Conservation (phyloP, 2,888 invertebrate species). For the Nemoura dubitans region DNA sequence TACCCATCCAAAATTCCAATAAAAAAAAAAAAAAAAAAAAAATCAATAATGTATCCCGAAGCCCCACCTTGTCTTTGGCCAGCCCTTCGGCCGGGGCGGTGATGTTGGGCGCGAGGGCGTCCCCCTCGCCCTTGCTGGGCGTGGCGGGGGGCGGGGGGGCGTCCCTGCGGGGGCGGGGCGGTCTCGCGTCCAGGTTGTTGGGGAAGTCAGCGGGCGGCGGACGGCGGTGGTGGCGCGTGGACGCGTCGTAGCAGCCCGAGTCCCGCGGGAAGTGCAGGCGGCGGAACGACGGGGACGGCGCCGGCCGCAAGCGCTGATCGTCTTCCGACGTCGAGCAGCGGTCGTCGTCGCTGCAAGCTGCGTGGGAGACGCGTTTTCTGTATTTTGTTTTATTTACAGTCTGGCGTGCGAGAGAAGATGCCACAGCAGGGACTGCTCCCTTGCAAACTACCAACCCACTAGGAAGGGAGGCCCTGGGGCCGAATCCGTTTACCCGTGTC, state of each 20-base stretch:
- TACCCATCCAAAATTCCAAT: too few relatives aligned
- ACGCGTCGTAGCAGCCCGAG: slow-evolving; percentile 80
- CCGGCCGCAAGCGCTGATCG: slow-evolving; percentile 62
- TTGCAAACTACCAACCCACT: too few relatives aligned
- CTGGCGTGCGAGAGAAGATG: too few relatives aligned
- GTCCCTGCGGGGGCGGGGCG: slow-evolving; percentile 50
- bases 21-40: too few relatives aligned
- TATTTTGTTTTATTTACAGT: too few relatives aligned
- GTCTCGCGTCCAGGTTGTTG: slow-evolving; percentile 55
- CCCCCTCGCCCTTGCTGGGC: slow-evolving; percentile 57
- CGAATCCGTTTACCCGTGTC: too few relatives aligned
- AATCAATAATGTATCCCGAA: too few relatives aligned
- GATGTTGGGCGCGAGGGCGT: slow-evolving; percentile 61
- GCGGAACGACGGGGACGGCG: slow-evolving; percentile 68
- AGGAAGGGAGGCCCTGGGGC: too few relatives aligned
- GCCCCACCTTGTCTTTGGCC: not conserved
- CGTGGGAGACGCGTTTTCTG: slow-evolving; percentile 62
- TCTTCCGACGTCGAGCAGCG: slow-evolving; percentile 59
- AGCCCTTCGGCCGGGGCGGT: slow-evolving; percentile 54
- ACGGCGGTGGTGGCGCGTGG: slow-evolving; percentile 40
- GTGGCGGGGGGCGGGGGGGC: slow-evolving; percentile 56
- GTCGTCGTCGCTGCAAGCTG: slow-evolving; percentile 56
- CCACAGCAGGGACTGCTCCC: too few relatives aligned
- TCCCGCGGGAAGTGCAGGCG: slow-evolving; percentile 83
- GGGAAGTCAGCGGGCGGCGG: slow-evolving; percentile 38